Evolutionary conservation across 2,888 invertebrate genomes (phyloP).

Genomic region (Ochlodes sylvanus): DNA sequence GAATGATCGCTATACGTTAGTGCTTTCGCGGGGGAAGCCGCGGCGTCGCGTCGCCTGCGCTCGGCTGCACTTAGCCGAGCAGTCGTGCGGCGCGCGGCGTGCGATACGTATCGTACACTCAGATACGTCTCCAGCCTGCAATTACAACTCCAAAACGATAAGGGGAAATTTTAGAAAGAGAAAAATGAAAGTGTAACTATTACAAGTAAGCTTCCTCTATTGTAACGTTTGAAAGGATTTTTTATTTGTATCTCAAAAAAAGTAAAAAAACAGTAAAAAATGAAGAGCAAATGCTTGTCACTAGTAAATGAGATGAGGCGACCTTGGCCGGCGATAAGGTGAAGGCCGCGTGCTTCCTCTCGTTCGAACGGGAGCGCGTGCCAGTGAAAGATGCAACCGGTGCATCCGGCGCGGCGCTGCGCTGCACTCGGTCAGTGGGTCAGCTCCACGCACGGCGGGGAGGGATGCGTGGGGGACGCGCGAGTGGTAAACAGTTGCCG

Average conservation of each 20-base stretch:
- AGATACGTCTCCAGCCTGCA: neutral
- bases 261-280: neutral
- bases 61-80: constrained; percentile 34
- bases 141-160: neutral
- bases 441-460: constrained; percentile 58
- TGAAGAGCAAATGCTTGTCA: neutral
- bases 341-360: constrained; percentile 79
- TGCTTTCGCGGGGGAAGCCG: constrained; percentile 15
- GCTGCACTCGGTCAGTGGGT: constrained; percentile 82
- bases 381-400: constrained; percentile 67
- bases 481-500: constrained; percentile 50
- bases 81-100: constrained; percentile 19
- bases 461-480: constrained; percentile 45
- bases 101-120: constrained; percentile 14
- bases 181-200: constrained; percentile 9
- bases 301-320: constrained; percentile 44
- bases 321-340: constrained; percentile 70
- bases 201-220: constrained; percentile 8
- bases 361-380: constrained; percentile 70
- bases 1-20: neutral
- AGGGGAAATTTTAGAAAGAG: constrained; percentile 1
- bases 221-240: neutral
- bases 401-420: constrained; percentile 79
- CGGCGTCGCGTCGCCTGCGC: constrained; percentile 40
- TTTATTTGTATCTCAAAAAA: too few relatives aligned